Evolutionary conservation across 2,113 vertebrate species (phyloP).

Genomic region (Poeciliopsis prolifica): DNA sequence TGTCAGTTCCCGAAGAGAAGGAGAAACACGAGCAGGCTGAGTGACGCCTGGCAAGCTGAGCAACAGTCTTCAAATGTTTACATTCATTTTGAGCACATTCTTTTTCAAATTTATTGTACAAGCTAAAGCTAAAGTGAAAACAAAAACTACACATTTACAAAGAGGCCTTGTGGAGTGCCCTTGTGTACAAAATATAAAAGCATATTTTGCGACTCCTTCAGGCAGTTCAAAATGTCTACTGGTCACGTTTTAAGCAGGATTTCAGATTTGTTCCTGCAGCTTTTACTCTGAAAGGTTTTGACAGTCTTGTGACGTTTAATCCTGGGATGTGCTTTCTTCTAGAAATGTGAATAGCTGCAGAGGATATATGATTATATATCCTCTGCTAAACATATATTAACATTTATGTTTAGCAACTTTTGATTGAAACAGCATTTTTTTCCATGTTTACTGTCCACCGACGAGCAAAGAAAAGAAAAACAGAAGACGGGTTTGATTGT

Average conservation of each 20-base stretch:
- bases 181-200: slow-evolving; percentile 7
- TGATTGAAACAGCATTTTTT: no score
- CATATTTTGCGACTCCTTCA: slow-evolving; percentile 9
- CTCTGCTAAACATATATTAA: no score
- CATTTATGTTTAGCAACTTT: no score
- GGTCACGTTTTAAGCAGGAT: background rate
- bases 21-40: slow-evolving; percentile 40
- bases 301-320: slow-evolving; percentile 1
- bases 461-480: background rate
- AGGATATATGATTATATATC: slow-evolving; percentile 3
- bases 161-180: background rate
- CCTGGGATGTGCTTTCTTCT: slow-evolving; percentile 12
- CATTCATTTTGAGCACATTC: slow-evolving; percentile 24
- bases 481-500: background rate
- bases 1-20: slow-evolving; percentile 79
- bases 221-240: slow-evolving; percentile 3
- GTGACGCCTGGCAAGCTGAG: slow-evolving; percentile 27
- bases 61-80: slow-evolving; percentile 47
- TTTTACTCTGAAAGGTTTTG: slow-evolving; percentile 4
- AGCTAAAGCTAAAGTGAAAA: background rate
- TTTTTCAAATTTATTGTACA: background rate
- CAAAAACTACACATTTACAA: slow-evolving; percentile 3
- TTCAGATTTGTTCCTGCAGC: background rate
- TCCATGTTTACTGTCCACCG: slow-evolving; percentile 9
- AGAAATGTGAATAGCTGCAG: background rate